Evolutionary conservation across 2,113 vertebrate genomes (phyloP).

Genomic region (Coturnix japonica): DNA sequence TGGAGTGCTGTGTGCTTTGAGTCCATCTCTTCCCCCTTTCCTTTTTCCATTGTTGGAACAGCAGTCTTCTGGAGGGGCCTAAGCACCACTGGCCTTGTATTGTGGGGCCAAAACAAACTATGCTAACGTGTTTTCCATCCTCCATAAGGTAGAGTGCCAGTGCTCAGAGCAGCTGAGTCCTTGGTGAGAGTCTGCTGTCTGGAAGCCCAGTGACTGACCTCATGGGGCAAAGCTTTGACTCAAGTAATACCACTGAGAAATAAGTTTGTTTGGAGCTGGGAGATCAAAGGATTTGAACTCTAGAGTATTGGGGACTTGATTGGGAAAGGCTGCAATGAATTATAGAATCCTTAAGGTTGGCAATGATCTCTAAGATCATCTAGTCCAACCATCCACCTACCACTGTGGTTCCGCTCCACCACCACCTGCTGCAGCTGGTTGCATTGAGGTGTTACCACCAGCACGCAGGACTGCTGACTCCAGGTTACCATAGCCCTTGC

Average conservation of each 20-base stretch:
- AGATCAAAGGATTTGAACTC: neutral
- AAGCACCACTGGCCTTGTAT: neutral
- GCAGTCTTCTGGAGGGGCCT: conserved; percentile 34
- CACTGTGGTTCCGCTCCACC: accelerated
- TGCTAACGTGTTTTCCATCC: neutral
- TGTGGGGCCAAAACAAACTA: conserved; percentile 52
- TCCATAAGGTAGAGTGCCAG: conserved; percentile 23
- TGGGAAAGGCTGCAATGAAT: neutral
- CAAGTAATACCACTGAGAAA: neutral
- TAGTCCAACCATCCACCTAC: too few relatives aligned
- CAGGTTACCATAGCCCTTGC: accelerated
- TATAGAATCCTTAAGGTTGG: too few relatives aligned
- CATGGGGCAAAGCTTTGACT: neutral
- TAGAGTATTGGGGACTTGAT: accelerated
- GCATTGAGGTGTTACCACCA: neutral
- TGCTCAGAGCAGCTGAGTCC: neutral
- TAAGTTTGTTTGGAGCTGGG: neutral
- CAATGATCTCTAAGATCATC: too few relatives aligned
- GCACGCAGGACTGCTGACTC: accelerated
- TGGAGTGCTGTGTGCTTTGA: neutral
- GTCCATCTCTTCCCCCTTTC: conserved; percentile 53
- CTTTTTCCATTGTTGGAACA: conserved; percentile 59
- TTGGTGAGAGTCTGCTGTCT: neutral
- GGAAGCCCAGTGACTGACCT: neutral
- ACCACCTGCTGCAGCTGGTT: neutral